Conservation (phyloP, 2,888 invertebrate species). For the Aradus depressus region DNA sequence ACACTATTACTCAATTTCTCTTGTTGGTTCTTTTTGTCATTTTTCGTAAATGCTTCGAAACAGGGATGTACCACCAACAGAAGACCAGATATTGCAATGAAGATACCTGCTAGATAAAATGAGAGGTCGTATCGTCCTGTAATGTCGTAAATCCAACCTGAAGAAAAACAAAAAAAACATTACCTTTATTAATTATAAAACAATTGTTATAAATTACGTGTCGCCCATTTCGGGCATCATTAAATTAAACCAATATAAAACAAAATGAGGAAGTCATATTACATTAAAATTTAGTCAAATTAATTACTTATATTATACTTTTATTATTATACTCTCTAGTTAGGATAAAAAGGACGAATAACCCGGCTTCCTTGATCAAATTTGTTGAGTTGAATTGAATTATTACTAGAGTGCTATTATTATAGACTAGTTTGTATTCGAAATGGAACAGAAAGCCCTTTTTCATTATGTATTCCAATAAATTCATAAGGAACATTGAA, state of each 20-base stretch:
- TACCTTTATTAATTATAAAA: not conserved
- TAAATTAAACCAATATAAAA: not conserved
- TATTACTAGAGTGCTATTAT: no score
- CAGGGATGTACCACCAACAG: slow-evolving; percentile 44
- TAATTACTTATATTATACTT: no score
- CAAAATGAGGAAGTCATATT: not conserved
- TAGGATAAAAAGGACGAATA: no score
- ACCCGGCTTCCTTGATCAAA: no score
- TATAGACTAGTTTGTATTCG: no score
- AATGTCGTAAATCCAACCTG: slow-evolving; percentile 71
- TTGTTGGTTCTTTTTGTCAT: slow-evolving; percentile 10
- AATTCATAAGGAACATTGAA: no score
- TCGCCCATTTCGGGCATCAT: not conserved
- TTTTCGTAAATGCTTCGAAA: slow-evolving; percentile 16
- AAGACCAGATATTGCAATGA: slow-evolving; percentile 63
- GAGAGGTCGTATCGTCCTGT: slow-evolving; percentile 65
- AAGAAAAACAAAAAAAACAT: not conserved
- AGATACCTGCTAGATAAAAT: slow-evolving; percentile 69
- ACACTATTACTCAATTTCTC: slow-evolving; percentile 6
- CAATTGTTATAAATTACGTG: not conserved
- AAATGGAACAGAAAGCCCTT: no score
- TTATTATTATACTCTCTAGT: no score
- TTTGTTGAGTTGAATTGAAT: no score
- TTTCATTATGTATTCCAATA: no score
- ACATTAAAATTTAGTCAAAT: not conserved